Evolutionary conservation across 2,797 vertebrate genomes (phyloP), one percentile per base, ranked within the genome.

Genomic region (Mormyrops attenuatus): DNA sequence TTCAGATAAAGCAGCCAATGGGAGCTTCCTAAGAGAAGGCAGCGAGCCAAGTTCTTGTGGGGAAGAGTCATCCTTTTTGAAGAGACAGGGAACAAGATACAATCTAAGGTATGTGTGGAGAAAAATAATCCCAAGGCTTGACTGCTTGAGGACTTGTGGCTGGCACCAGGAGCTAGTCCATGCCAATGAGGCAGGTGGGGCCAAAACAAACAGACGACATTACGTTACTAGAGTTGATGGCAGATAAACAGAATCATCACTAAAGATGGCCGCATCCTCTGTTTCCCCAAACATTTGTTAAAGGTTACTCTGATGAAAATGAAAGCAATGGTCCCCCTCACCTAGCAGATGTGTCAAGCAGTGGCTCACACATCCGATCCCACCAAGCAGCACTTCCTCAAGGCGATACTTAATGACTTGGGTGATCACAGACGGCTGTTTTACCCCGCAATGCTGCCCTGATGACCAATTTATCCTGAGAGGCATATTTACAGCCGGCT

Each of bases 391-490:
- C 20, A n/a, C 49, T 6, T 44, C 34, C 77, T 26, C 73, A 26
- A 41, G 22, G 73, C 47, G 38, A 30, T 34, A 26, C 34, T 69
- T 88, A 41, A 63, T 77, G 22, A 63, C 41, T 69, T 90, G 73
- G 77, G 93, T 94, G 95, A 94, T 95, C 94, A 95, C 93, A 93
- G 92, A 90, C 93, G 94, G 93, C 91, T 82, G 20, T 90, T 89
- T 91, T 60, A 89, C 90, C 93, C 41, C 91, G 92, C 92, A 92
- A 92, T 88, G 50, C 91, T 92, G 92, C 92, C 89, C 92, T 93
- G 93, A 95, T 93, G 94, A 94, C 93, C 93, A 94, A 93, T 96
- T 95, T 94, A 93, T 93, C 94, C 94, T 47, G 91, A 85, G 93
- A 90, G 84, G 91, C 92, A 89, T 94, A 93, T 94, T 95, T 93